phyloP scores from a whole-genome alignment of 2,113 vertebrate species.

The Perognathus longimembris region DNA sequence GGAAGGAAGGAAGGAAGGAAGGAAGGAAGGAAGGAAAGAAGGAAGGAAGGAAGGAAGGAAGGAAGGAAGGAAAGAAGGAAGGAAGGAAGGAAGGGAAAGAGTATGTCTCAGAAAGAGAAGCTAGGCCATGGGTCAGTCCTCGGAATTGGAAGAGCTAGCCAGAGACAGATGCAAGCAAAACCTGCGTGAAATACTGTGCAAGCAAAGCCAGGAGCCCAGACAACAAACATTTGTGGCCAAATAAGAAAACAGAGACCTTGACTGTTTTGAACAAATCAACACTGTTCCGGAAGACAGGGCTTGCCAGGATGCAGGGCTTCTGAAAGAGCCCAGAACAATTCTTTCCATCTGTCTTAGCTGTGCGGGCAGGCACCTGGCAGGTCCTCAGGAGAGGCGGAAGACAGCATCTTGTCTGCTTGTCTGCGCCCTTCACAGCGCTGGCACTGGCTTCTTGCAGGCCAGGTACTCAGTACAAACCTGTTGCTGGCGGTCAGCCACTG shows the following conservation, averaged over 20 bases:
- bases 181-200: rapidly evolving
- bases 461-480: constrained; percentile 54
- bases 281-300: not conserved
- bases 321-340: constrained; percentile 40
- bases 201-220: not conserved
- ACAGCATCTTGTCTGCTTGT: constrained; percentile 52
- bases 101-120: not conserved
- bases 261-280: not conserved
- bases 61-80: no score
- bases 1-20: no score
- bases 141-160: not conserved
- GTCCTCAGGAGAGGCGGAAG: constrained; percentile 43
- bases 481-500: constrained; percentile 1
- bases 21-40: no score
- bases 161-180: not conserved
- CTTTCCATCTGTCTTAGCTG: constrained; percentile 62
- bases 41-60: no score
- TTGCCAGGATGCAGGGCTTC: not conserved
- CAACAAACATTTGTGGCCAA: not conserved
- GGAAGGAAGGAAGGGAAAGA: no score
- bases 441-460: not conserved
- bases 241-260: not conserved
- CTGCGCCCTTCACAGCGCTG: constrained; percentile 66
- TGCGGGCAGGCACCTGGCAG: constrained; percentile 42
- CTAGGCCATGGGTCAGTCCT: not conserved